Base-by-base conservation (phyloP, 2,888 invertebrate species). In the Hydrotaea diabolus region DNA sequence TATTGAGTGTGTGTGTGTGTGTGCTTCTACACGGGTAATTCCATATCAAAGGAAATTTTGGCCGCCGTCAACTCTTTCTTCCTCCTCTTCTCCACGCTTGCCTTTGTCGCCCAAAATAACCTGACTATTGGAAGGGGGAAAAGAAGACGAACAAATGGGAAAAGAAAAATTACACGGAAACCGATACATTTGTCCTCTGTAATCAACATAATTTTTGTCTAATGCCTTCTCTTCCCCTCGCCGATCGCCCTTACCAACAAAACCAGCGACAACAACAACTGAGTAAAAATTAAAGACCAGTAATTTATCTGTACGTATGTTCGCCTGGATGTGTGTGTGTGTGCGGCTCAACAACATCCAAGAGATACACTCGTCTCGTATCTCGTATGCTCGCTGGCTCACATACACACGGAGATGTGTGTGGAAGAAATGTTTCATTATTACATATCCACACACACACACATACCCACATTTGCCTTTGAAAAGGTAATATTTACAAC, bases 131-230 rank as follows among this genome's bases (percentile, higher is more conserved):
- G 15, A 69, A 36, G 43, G 39, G 19, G 19, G 19, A 55, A 53
- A 72, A 59, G 49, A 36, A 39, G 26, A 46, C 43, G 62, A 72
- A 82, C 0, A 55, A 31, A 43, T 17, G 39, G 21, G 69, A 43
- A 79, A 77, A 77, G 71, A 84, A 79, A 84, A 79, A 89, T 89
- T 89, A 89, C 88, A 85, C 82, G 88, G 88, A 90, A 90, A 89
- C 88, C 87, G 87, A 89, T 89, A 90, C 88, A 88, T 88, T 89
- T 87, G 81, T 78, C 81, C 76, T 79, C 78, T 84, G 66, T 81
- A 81, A 84, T 84, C 81, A 81, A 59, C 57, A 73, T 79, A 81
- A 72, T 74, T 72, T 82, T 64, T 64, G 69, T 69, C 69, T 46
- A 69, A 69, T 69, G 46, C 21, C 69, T 23, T 69, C n/a, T 15